A percentile compares a stretch with the other conserved stretches of the same genome.
phyloP scores from a whole-genome alignment of 2,113 vertebrate species.

The Myotis yumanensis region DNA sequence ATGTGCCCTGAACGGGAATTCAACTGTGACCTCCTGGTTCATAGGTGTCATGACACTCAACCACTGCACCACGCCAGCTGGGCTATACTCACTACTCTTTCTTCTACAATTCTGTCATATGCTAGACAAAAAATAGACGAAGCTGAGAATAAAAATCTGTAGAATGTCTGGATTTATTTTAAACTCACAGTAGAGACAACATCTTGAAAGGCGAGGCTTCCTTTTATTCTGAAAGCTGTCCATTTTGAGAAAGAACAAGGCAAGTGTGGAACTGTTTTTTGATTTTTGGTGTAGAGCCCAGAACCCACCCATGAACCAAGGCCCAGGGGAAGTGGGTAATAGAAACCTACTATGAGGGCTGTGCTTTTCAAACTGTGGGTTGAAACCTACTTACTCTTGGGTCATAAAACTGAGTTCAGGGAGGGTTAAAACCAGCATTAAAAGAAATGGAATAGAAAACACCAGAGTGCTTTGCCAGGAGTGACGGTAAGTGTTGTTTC shows the following conservation, averaged over 20 bases:
- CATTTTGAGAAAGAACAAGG: constrained; percentile 51
- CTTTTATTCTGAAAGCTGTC: constrained; percentile 50
- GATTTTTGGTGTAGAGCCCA: background rate
- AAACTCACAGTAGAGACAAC: constrained; percentile 46
- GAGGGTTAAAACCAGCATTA: background rate
- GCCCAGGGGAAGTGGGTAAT: background rate
- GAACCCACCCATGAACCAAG: background rate
- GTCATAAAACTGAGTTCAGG: background rate
- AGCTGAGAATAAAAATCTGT: constrained; percentile 49
- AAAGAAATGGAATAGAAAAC: constrained; percentile 10
- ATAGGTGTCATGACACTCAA: too few species aligned
- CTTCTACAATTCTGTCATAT: background rate
- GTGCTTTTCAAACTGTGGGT: background rate
- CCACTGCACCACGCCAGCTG: too few species aligned
- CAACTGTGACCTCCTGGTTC: too few species aligned
- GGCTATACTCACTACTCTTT: background rate
- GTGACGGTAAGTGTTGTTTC: background rate
- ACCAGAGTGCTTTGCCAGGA: background rate
- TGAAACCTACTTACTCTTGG: background rate
- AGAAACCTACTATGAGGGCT: background rate
- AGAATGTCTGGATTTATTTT: constrained; percentile 70
- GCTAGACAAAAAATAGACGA: constrained; percentile 15
- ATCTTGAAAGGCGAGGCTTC: constrained; percentile 61
- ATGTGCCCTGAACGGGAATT: too few species aligned
- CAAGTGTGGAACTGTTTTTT: background rate